phyloP scores from a whole-genome alignment of 2,113 vertebrate genomes.

The Austrofundulus limnaeus region DNA sequence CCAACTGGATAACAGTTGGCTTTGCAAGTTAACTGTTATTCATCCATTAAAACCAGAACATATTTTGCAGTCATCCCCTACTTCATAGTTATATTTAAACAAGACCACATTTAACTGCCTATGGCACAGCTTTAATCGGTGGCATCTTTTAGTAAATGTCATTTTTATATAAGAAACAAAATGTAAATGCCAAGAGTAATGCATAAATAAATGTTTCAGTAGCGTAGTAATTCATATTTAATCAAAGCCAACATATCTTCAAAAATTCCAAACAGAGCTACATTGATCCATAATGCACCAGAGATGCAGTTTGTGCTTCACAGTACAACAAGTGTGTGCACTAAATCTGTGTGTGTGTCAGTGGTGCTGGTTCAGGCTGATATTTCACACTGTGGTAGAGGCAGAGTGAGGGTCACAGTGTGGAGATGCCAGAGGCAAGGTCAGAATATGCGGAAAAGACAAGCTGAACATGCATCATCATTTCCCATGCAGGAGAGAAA shows the following conservation, averaged over 20 bases:
- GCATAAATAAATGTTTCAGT: constrained; percentile 17
- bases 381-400: constrained; percentile 5
- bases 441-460: constrained; percentile 34
- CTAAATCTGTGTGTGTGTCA: background rate
- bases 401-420: constrained; percentile 48
- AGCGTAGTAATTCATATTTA: constrained; percentile 8
- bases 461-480: constrained; percentile 15
- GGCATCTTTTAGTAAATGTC: constrained; percentile 4
- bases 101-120: constrained; percentile 7
- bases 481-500: constrained; percentile 12
- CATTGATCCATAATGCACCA: constrained; percentile 31
- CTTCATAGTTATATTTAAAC: constrained; percentile 30
- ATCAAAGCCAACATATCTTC: constrained; percentile 7
- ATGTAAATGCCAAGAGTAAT: constrained; percentile 4
- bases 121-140: constrained; percentile 18
- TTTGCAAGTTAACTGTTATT: constrained; percentile 33
- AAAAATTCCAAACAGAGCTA: constrained; percentile 2
- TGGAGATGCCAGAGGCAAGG: constrained; percentile 56
- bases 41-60: constrained; percentile 31
- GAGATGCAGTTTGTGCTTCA: constrained; percentile 13
- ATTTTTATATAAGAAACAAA: constrained; percentile 4
- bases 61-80: constrained; percentile 40
- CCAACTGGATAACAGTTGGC: constrained; percentile 10
- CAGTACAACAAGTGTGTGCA: background rate
- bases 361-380: constrained; percentile 11